Conservation (phyloP, 2,888 invertebrate species). For the Serrognathus titanus region DNA sequence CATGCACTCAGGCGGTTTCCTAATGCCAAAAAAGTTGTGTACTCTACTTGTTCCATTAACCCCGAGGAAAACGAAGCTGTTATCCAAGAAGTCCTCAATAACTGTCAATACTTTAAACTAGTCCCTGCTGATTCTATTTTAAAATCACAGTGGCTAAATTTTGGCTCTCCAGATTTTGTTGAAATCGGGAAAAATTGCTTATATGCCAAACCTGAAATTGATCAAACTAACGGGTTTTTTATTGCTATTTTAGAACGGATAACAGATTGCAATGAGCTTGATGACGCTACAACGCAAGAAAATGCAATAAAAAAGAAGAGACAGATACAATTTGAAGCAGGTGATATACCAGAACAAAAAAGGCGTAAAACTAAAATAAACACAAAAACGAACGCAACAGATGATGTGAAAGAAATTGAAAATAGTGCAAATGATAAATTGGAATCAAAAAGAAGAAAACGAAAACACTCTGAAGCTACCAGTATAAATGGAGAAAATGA, state of each 20-base stretch:
- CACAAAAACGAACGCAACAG: too few relatives aligned
- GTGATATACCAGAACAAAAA: too few relatives aligned
- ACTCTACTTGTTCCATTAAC: constrained; percentile 93
- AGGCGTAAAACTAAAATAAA: too few relatives aligned
- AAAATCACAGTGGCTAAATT: constrained; percentile 65
- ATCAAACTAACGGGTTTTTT: constrained; percentile 92
- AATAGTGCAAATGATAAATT: too few relatives aligned
- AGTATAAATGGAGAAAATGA: too few relatives aligned
- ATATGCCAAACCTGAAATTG: constrained; percentile 70
- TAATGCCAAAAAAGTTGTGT: constrained; percentile 79
- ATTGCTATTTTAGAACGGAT: constrained; percentile 81
- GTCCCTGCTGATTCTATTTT: constrained; percentile 60
- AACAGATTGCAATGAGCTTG: constrained; percentile 33
- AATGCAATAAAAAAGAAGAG: too few relatives aligned
- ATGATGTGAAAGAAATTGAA: too few relatives aligned
- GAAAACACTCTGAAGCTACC: too few relatives aligned
- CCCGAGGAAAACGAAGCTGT: constrained; percentile 93
- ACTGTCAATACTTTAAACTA: constrained; percentile 59
- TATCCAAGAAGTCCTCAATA: constrained; percentile 65
- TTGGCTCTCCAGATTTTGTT: constrained; percentile 62
- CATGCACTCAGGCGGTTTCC: constrained; percentile 85
- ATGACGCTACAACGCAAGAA: too few relatives aligned
- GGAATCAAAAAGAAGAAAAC: too few relatives aligned
- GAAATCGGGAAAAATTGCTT: constrained; percentile 72
- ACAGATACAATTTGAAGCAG: too few relatives aligned